Percentiles rank a stretch among this genome's conserved stretches.
These are phyloP conservation scores for Phocoena sinus DNA, from an alignment of 2,113 vertebrate species.

Conservation along the genomic window DNA sequence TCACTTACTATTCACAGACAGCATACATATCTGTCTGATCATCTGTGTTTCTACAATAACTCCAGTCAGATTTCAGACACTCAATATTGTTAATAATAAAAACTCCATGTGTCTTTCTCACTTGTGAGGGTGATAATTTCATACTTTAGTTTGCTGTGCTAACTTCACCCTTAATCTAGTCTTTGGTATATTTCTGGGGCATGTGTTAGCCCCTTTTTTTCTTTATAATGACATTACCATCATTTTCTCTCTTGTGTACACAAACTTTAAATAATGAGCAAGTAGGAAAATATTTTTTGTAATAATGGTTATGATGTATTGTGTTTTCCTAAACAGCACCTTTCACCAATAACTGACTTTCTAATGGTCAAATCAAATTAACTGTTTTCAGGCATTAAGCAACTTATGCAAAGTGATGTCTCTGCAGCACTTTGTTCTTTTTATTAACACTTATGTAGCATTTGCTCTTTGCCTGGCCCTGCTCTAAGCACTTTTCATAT, in stretches of 20 bases:
- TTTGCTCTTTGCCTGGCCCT: neutral
- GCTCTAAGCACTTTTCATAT: neutral
- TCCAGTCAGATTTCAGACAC: slow-evolving; percentile 38
- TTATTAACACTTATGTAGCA: neutral
- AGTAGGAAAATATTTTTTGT: neutral
- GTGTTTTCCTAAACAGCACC: neutral
- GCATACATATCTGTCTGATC: slow-evolving; percentile 45
- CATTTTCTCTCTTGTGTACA: neutral
- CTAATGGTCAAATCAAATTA: neutral
- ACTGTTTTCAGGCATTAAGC: neutral
- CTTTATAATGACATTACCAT: neutral
- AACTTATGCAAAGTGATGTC: neutral
- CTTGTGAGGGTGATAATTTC: neutral
- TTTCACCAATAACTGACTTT: neutral
- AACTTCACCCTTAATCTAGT: neutral
- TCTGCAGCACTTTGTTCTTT: neutral
- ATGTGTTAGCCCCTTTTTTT: neutral
- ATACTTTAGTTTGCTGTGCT: neutral
- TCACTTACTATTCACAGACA: neutral
- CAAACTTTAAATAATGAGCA: neutral
- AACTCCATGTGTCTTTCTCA: neutral
- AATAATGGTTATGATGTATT: neutral
- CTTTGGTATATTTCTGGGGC: neutral
- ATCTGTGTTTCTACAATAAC: slow-evolving; percentile 59
- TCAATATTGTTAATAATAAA: slow-evolving; percentile 55